Evolutionary conservation across 2,797 vertebrate species (phyloP).

Genomic region (Rhabdomys pumilio): DNA sequence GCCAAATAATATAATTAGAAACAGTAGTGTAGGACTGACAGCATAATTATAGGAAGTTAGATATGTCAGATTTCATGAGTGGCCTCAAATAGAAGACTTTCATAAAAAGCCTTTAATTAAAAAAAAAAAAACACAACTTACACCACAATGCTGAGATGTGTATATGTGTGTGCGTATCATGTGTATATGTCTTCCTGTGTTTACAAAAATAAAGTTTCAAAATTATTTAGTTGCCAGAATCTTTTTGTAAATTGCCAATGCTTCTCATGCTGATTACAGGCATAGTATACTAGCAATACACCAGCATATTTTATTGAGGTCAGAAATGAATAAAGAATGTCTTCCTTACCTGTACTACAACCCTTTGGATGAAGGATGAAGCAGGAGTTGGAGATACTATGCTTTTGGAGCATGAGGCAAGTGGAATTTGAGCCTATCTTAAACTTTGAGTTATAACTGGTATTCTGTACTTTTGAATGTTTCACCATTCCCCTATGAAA

Average conservation of each 20-base stretch:
- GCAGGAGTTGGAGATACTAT: neutral
- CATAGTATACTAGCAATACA: neutral
- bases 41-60: slow-evolving; percentile 67
- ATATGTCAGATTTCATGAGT: slow-evolving; percentile 73
- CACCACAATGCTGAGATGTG: neutral
- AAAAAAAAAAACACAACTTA: neutral
- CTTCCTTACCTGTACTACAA: neutral
- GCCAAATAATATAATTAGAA: slow-evolving; percentile 54
- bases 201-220: slow-evolving; percentile 42
- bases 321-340: slow-evolving; percentile 35
- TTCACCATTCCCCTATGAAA: neutral
- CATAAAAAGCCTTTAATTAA: slow-evolving; percentile 40
- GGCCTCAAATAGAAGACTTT: slow-evolving; percentile 63
- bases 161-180: neutral
- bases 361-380: neutral
- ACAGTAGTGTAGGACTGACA: neutral
- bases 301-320: neutral
- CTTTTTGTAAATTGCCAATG: neutral
- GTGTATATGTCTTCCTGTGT: neutral
- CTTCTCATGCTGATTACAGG: neutral
- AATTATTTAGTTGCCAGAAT: slow-evolving; percentile 7
- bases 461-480: slow-evolving; percentile 32
- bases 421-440: neutral
- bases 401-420: neutral
- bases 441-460: neutral